Percentiles rank a stretch among this genome's conserved stretches.
phyloP scores from a whole-genome alignment of 2,797 vertebrate species.

The Xiphorhynchus erythropygius region DNA sequence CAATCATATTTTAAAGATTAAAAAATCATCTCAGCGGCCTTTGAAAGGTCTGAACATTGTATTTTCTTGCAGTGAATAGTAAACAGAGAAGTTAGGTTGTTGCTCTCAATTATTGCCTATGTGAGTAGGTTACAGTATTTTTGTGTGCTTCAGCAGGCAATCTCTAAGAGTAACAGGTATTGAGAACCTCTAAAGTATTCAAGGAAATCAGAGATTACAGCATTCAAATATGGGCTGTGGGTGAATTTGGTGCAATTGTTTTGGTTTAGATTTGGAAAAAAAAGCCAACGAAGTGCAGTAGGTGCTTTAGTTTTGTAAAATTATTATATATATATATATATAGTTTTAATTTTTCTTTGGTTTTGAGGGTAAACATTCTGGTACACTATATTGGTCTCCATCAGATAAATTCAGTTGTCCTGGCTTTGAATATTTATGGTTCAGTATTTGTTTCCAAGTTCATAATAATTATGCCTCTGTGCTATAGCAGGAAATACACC shows the following conservation, averaged over 20 bases:
- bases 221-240: background rate
- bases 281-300: background rate
- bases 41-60: background rate
- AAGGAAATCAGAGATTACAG: background rate
- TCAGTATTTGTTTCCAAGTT: background rate
- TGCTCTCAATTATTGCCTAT: background rate
- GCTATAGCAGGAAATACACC: background rate
- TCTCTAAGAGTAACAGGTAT: background rate
- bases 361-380: background rate
- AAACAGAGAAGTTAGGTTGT: background rate
- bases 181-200: background rate
- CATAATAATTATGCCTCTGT: background rate
- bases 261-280: too few relatives aligned
- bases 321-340: background rate
- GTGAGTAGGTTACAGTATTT: background rate
- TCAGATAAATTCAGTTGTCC: background rate
- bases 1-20: background rate
- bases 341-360: background rate
- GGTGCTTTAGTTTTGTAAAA: background rate
- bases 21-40: background rate
- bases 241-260: background rate
- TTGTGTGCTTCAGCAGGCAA: background rate
- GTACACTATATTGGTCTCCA: fast-evolving
- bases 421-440: background rate
- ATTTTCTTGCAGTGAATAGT: background rate